A percentile compares a stretch with the other conserved stretches of the same genome.
phyloP scores from a whole-genome alignment of 2,113 vertebrate species.

The Megaceryle maxima region DNA sequence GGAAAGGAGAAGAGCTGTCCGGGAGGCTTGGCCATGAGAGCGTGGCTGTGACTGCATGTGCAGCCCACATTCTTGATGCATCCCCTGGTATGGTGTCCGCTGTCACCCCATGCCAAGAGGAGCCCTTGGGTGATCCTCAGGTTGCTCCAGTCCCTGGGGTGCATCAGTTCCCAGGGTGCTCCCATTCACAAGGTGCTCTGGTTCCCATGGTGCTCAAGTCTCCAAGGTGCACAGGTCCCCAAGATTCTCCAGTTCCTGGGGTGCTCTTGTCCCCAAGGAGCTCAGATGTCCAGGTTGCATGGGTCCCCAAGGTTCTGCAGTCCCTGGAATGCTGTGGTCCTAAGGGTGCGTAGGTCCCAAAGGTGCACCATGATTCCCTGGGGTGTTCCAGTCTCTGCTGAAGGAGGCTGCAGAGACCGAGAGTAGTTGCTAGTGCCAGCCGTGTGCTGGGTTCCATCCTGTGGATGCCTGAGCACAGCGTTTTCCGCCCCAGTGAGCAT shows the following conservation, averaged over 20 bases:
- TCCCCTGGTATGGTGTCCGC: fast-evolving
- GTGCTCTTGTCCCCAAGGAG: background rate
- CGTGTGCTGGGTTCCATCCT: background rate
- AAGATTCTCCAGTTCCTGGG: background rate
- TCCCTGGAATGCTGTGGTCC: background rate
- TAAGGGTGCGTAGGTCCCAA: background rate
- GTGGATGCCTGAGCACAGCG: fast-evolving
- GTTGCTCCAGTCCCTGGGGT: background rate
- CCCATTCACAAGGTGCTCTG: background rate
- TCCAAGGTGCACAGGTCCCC: background rate
- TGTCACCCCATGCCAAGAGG: fast-evolving
- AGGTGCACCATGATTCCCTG: background rate
- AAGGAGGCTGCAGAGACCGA: background rate
- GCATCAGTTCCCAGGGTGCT: background rate
- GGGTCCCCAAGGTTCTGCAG: background rate
- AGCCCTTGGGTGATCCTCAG: background rate
- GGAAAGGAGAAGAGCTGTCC: background rate
- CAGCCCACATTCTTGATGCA: background rate
- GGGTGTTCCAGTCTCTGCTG: background rate
- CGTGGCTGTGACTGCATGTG: fast-evolving
- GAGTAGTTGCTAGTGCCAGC: background rate
- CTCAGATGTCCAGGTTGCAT: background rate
- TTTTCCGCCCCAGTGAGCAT: background rate
- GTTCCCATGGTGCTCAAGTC: background rate
- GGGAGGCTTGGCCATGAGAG: background rate